A percentile compares a stretch with the other conserved stretches of the same genome.
These are phyloP conservation scores for Dicyrtomina minuta DNA, from an alignment of 2,888 invertebrate genomes.

Conservation along the genomic window DNA sequence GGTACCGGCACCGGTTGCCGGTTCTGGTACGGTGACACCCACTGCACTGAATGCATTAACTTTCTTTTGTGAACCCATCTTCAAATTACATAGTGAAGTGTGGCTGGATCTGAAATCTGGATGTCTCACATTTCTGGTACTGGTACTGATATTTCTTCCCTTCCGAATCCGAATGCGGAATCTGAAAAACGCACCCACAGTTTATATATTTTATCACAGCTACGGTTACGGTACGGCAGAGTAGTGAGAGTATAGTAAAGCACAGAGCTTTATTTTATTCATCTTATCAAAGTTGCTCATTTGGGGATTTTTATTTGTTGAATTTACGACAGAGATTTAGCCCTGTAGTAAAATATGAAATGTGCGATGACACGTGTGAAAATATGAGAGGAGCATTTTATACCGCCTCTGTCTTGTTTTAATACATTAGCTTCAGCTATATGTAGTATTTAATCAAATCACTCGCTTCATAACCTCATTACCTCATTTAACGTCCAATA, in stretches of 20 bases:
- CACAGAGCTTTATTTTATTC: too few species aligned
- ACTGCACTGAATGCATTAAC: too few species aligned
- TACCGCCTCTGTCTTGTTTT: background rate
- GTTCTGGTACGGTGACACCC: too few species aligned
- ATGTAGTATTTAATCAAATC: background rate
- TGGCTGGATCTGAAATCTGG: background rate
- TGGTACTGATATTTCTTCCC: too few species aligned
- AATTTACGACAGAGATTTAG: slow-evolving; percentile 23
- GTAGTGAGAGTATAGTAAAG: too few species aligned
- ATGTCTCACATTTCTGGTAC: too few species aligned
- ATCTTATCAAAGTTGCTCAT: slow-evolving; percentile 7
- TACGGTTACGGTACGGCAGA: too few species aligned
- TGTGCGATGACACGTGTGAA: slow-evolving; percentile 6
- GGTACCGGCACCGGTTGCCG: too few species aligned
- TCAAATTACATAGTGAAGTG: slow-evolving; percentile 13
- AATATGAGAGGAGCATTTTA: background rate
- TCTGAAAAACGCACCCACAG: too few species aligned
- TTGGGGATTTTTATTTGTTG: slow-evolving; percentile 16
- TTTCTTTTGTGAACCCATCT: slow-evolving; percentile 22
- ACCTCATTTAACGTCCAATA: background rate
- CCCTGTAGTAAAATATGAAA: slow-evolving; percentile 19
- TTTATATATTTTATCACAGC: too few species aligned
- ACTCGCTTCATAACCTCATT: too few species aligned
- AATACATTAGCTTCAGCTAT: background rate
- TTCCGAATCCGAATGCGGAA: too few species aligned